Percentiles rank a stretch among this genome's conserved stretches.
Evolutionary conservation across 35 echinoderm and acorn worm genomes (phyloP).

Genomic region (Ophiothrix spiculata): DNA sequence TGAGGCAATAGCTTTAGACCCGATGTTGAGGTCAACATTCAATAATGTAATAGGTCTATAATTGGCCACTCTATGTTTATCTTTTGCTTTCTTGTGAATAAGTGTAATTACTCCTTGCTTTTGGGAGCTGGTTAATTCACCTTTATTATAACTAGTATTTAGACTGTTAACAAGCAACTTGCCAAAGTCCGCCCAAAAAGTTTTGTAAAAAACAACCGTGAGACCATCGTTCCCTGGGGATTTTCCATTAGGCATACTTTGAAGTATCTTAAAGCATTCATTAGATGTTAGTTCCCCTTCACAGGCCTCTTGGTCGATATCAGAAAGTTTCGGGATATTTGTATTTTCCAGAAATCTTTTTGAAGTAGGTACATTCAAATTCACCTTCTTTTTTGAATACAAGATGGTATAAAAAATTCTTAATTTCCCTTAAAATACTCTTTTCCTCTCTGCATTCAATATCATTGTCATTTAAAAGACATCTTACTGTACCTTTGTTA

Average conservation of each 20-base stretch:
- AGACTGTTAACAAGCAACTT: conserved; percentile 6
- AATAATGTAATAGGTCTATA: conserved; percentile 18
- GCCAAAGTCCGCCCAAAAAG: conserved; percentile 1
- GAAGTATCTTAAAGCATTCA: neutral
- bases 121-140: conserved; percentile 15
- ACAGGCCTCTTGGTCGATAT: neutral
- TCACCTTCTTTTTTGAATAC: conserved; percentile 4
- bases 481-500: neutral
- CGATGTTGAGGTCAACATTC: conserved; percentile 11
- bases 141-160: neutral
- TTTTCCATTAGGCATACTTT: neutral
- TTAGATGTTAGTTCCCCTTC: neutral
- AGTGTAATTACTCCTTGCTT: conserved; percentile 18
- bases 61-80: neutral
- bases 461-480: conserved; percentile 2
- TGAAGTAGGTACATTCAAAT: neutral
- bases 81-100: conserved; percentile 11
- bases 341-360: neutral
- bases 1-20: conserved; percentile 7
- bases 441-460: neutral
- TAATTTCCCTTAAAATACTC: neutral
- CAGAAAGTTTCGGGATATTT: neutral
- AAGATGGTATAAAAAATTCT: neutral
- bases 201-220: neutral
- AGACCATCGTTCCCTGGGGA: conserved; percentile 11